A percentile compares a stretch with the other conserved stretches of the same genome.
These are phyloP conservation scores for Burhinus bistriatus DNA, from an alignment of 2,113 vertebrate genomes.

Conservation along the genomic window DNA sequence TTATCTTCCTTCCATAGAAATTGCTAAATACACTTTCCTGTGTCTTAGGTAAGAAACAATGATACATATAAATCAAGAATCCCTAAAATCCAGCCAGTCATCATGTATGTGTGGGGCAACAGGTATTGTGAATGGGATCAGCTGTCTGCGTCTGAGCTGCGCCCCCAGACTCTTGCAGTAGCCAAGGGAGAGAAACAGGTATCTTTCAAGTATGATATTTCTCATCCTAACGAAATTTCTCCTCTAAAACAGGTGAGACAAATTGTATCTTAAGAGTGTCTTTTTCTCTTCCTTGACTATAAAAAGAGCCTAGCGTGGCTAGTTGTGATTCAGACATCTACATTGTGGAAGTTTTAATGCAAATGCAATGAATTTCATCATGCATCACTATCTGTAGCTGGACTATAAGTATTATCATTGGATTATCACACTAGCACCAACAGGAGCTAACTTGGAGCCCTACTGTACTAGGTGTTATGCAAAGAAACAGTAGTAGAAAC, in stretches of 20 bases:
- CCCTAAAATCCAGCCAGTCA: background rate
- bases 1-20: background rate
- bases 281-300: background rate
- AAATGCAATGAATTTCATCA: background rate
- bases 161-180: background rate
- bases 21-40: background rate
- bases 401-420: background rate
- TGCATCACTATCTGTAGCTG: background rate
- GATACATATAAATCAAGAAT: background rate
- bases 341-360: background rate
- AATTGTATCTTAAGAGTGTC: background rate
- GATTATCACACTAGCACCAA: background rate
- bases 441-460: background rate
- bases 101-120: background rate
- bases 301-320: background rate
- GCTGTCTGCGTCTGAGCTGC: background rate
- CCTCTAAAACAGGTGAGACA: background rate
- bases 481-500: background rate
- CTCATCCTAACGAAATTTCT: background rate
- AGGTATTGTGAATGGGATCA: background rate
- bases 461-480: background rate
- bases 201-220: background rate
- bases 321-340: background rate
- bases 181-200: background rate
- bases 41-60: background rate